phyloP scores from a whole-genome alignment of 92 coral and sea anemone species.

The Umimayanthus kanabou region DNA sequence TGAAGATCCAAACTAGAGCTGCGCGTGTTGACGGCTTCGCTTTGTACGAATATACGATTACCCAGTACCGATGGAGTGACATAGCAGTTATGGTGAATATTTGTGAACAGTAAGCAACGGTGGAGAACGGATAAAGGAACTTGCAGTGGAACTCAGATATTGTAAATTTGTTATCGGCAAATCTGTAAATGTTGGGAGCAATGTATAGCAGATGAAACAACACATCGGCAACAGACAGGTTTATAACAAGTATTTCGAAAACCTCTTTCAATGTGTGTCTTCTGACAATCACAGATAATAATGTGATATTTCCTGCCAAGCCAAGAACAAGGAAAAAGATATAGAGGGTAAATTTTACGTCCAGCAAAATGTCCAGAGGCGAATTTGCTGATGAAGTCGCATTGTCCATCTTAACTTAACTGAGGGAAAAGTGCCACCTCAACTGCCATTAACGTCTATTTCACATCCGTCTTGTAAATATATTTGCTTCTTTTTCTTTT shows the following conservation, averaged over 20 bases:
- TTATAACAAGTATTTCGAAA: conserved; percentile 33
- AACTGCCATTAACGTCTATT: neutral
- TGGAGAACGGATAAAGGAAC: conserved; percentile 34
- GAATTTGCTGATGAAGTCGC: neutral
- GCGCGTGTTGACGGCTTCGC: conserved; percentile 26
- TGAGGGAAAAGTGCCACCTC: neutral
- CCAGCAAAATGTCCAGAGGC: conserved; percentile 7
- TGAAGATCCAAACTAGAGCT: conserved; percentile 6
- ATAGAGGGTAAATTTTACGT: neutral
- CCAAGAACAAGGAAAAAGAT: conserved; percentile 25
- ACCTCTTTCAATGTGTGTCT: conserved; percentile 20
- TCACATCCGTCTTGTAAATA: neutral
- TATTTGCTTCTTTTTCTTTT: neutral
- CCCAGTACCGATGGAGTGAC: conserved; percentile 44
- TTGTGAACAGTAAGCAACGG: conserved; percentile 23
- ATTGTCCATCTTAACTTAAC: conserved; percentile 21
- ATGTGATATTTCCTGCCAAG: conserved; percentile 22
- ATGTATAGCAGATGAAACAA: conserved; percentile 30
- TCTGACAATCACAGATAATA: neutral
- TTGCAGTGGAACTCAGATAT: conserved; percentile 29
- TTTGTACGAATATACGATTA: conserved; percentile 21
- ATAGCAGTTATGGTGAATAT: conserved; percentile 36
- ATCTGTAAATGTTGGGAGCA: conserved; percentile 34
- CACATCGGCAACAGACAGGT: conserved; percentile 19
- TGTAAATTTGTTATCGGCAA: neutral